Conservation (phyloP, 2,113 vertebrate genomes). For the Theristicus caerulescens region DNA sequence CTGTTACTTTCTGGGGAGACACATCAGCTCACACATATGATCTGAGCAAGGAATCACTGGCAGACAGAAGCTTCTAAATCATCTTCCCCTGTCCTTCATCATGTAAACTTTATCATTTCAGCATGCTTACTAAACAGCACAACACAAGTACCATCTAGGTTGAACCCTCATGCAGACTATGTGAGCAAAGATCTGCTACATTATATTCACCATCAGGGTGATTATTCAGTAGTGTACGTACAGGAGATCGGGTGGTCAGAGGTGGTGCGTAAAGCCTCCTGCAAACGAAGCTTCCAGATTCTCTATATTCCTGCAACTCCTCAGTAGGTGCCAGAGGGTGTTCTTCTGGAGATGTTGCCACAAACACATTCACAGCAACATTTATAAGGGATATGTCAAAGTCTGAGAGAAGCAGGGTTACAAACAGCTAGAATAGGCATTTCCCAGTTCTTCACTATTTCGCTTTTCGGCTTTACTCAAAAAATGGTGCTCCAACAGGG, state of each 20-base stretch:
- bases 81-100: not conserved
- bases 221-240: not conserved
- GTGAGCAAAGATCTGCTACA: not conserved
- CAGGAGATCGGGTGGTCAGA: not conserved
- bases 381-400: not conserved
- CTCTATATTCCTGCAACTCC: not conserved
- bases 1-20: not conserved
- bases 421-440: not conserved
- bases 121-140: not conserved
- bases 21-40: not conserved
- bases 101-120: not conserved
- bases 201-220: not conserved
- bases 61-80: not conserved
- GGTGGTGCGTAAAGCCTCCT: not conserved
- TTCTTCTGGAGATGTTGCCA: not conserved
- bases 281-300: not conserved
- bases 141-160: not conserved
- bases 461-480: not conserved
- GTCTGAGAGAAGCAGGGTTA: not conserved
- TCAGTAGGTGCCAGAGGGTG: not conserved
- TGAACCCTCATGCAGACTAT: not conserved
- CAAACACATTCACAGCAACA: not conserved
- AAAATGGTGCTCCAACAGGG: not conserved
- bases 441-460: not conserved
- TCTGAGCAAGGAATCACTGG: not conserved